Evolutionary conservation across 2,888 invertebrate genomes (phyloP), one percentile per base, ranked within the genome.

Genomic region (Platycheirus rosarum): DNA sequence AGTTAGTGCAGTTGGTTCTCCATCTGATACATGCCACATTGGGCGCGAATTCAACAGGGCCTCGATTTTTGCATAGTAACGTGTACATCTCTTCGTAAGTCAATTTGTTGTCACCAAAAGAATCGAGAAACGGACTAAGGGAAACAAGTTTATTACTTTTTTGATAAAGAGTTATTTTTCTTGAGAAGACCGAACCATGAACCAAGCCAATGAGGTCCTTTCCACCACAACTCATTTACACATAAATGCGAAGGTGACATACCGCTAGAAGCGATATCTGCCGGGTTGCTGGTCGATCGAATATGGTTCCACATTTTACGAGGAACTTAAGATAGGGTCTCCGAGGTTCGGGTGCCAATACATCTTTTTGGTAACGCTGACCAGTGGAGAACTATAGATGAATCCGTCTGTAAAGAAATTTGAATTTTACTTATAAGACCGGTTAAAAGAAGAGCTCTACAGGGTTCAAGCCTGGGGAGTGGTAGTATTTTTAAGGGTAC

Each of bases 291-390:
- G n/a, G n/a, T n/a, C n/a, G n/a, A n/a, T n/a, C n/a, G n/a, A n/a
- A n/a, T n/a, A n/a, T n/a, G n/a, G n/a, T n/a, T n/a, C n/a, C 63
- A 73, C n/a, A 16, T 49, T 20, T 53, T 26, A 0, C 32, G 26
- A 7, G 60, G 49, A 3, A 53, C 11, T 18, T 40, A 51, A 6
- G 57, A n/a, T 2, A 69, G n/a, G 1, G 69, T 69, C 23, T 75
- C 62, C 1, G 68, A 66, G n/a, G 76, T 77, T 16, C 70, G 13
- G 13, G 66, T 71, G 4, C 55, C 60, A 35, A 71, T 37, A 4
- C 71, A 71, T n/a, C 44, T 55, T 29, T 70, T 70, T 29, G 71
- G 71, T 23, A 57, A 8, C 2, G 63, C 63, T 13, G 63, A 77
- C 8, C 70, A 77, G 26, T 77, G 65, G 3, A 76, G 48, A 9